Percentiles rank a stretch among this genome's conserved stretches.
Evolutionary conservation across 2,113 vertebrate genomes (phyloP).

Genomic region (Condylura cristata): DNA sequence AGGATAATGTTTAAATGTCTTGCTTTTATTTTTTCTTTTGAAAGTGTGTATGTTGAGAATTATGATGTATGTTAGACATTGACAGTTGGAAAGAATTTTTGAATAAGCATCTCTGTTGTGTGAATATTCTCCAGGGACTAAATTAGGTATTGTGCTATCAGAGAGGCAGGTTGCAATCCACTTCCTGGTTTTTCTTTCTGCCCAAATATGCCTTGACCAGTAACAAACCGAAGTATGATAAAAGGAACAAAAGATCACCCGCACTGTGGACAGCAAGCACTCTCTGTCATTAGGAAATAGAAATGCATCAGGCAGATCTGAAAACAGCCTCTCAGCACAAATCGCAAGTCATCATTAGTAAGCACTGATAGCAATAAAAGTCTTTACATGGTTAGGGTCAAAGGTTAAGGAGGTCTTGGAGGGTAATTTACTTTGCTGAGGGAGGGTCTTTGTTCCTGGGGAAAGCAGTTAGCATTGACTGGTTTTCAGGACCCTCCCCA

Average conservation of each 20-base stretch:
- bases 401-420: neutral
- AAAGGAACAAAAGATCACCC: neutral
- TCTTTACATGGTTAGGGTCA: neutral
- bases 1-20: neutral
- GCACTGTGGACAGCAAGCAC: neutral
- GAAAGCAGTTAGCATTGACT: neutral
- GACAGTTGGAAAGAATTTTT: neutral
- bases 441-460: neutral
- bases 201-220: neutral
- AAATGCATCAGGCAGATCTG: neutral
- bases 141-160: neutral
- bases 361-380: neutral
- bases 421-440: neutral
- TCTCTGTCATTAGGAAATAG: neutral
- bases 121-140: conserved; percentile 14
- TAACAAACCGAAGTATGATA: neutral
- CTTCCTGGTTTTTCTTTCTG: conserved; percentile 12
- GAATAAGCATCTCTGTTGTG: neutral
- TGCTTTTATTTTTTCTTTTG: conserved; percentile 18
- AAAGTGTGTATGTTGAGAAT: neutral
- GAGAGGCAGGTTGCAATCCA: neutral
- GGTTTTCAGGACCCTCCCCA: neutral
- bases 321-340: neutral
- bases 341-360: neutral
- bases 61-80: conserved; percentile 24